These are phyloP conservation scores for Notocelia uddmanniana DNA, from an alignment of 2,888 invertebrate genomes.

Conservation along the genomic window DNA sequence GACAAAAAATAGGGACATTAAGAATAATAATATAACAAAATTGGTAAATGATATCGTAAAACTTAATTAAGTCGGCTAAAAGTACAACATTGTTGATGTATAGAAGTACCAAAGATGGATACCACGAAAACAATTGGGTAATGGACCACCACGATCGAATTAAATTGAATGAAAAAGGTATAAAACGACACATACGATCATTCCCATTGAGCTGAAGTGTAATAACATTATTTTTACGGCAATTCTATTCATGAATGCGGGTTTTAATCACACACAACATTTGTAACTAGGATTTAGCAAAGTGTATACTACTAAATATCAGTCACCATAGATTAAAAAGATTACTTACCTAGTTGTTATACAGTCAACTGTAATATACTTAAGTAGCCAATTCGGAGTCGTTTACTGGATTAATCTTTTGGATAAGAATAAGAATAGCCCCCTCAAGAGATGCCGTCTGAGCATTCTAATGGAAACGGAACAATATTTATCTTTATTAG, in stretches of 20 bases:
- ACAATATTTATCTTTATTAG: too few species aligned
- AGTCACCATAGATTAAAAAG: neutral
- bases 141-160: constrained; percentile 28
- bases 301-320: neutral
- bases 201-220: constrained; percentile 14
- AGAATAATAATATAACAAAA: too few species aligned
- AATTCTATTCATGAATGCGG: constrained; percentile 7
- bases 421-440: too few species aligned
- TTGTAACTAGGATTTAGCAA: neutral
- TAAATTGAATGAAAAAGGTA: constrained; percentile 34
- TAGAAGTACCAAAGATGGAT: constrained; percentile 18
- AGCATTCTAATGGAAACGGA: too few species aligned
- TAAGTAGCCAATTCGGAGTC: too few species aligned
- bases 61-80: neutral
- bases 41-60: too few species aligned
- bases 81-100: neutral
- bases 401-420: too few species aligned
- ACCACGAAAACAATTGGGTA: constrained; percentile 35
- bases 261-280: neutral
- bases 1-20: too few species aligned
- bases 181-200: constrained; percentile 21
- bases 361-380: too few species aligned
- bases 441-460: too few species aligned
- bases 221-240: constrained; percentile 12
- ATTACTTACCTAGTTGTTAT: too few species aligned